Percentiles rank a stretch among this genome's conserved stretches.
Evolutionary conservation across 2,888 invertebrate species (phyloP).

Genomic region (Melitaea athalia): DNA sequence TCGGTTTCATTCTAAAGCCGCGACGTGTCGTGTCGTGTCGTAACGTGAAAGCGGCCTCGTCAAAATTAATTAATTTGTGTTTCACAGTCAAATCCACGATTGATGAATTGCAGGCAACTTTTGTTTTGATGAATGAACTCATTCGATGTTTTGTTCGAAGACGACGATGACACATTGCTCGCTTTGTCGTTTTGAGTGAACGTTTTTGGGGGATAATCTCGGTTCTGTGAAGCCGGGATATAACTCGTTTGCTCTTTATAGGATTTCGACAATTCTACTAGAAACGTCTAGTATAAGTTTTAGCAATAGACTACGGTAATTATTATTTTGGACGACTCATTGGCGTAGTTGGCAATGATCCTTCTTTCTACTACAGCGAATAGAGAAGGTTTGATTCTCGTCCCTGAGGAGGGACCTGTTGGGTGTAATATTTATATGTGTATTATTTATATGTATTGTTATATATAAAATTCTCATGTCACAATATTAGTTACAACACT

Average conservation of each 20-base stretch:
- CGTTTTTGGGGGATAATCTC: slow-evolving; percentile 5
- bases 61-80: slow-evolving; percentile 57
- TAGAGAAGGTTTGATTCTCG: no score
- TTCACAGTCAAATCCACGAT: slow-evolving; percentile 56
- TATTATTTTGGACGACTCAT: no score
- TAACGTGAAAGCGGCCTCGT: slow-evolving; percentile 19
- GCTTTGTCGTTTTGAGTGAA: slow-evolving; percentile 22
- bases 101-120: slow-evolving; percentile 47
- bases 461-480: no score
- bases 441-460: no score
- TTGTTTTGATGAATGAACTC: slow-evolving; percentile 44
- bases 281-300: no score
- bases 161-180: slow-evolving; percentile 34
- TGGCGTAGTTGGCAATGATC: no score
- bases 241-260: slow-evolving; percentile 5
- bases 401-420: no score
- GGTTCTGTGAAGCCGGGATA: background rate
- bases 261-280: background rate
- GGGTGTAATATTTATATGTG: no score
- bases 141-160: slow-evolving; percentile 33
- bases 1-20: no score
- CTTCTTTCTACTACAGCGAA: no score
- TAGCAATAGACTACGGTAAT: no score
- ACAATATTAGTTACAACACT: no score
- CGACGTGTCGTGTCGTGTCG: slow-evolving; percentile 19